Conservation (phyloP, 2,797 vertebrate species). For the Lindbergichthys nudifrons region DNA sequence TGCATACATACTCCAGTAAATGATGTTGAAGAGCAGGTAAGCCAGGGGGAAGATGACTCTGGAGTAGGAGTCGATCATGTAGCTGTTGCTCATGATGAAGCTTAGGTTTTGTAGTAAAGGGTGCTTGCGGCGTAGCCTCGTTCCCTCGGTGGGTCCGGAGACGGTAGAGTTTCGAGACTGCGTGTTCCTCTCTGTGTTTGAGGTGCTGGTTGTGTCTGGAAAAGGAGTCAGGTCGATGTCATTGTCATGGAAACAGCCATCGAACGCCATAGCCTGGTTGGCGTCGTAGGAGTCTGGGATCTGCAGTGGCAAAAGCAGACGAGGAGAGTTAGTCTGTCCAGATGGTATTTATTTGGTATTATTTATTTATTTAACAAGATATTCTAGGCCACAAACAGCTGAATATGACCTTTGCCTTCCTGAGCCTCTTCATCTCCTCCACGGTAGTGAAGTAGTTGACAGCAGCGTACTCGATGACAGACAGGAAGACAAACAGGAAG, state of each 20-base stretch:
- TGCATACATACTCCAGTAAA: slow-evolving; percentile 92
- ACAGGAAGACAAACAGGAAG: slow-evolving; percentile 93
- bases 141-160: slow-evolving; percentile 75
- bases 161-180: slow-evolving; percentile 68
- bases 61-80: slow-evolving; percentile 92
- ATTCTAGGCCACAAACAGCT: not conserved
- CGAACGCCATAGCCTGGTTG: slow-evolving; percentile 90
- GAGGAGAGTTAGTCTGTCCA: slow-evolving; percentile 29
- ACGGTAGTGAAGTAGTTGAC: slow-evolving; percentile 94
- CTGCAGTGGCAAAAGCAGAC: slow-evolving; percentile 75
- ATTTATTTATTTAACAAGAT: slow-evolving; percentile 14
- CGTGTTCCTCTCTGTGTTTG: slow-evolving; percentile 83
- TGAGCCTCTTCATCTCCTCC: slow-evolving; percentile 89
- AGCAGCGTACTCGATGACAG: slow-evolving; percentile 91
- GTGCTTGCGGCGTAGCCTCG: slow-evolving; percentile 83
- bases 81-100: slow-evolving; percentile 92
- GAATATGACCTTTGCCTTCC: slow-evolving; percentile 85
- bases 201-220: slow-evolving; percentile 80
- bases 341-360: slow-evolving; percentile 26
- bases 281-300: slow-evolving; percentile 84
- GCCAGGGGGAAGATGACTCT: slow-evolving; percentile 90
- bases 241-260: slow-evolving; percentile 90
- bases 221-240: slow-evolving; percentile 85
- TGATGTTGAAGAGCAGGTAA: slow-evolving; percentile 92
- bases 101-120: slow-evolving; percentile 82